Base-by-base conservation (phyloP, 1,140 invertebrate species). In the Glossosoma conforme region DNA sequence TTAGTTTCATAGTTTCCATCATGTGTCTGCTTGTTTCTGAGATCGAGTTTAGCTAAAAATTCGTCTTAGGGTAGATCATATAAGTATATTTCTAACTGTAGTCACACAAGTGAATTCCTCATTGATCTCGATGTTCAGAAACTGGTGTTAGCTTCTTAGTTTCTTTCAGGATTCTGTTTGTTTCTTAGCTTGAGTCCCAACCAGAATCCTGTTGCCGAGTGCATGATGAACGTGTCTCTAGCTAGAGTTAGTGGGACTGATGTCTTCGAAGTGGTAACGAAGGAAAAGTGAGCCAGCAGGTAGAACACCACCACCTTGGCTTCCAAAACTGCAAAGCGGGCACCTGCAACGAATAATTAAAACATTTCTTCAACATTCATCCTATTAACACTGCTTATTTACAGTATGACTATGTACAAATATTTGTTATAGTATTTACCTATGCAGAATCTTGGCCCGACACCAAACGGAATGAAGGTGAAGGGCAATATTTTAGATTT, bases 371-470 rank as follows among this genome's bases (percentile, higher is more conserved):
- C n/a, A 48, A 38, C n/a, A 38, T 48, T 14, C 19, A 38, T 33
- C n/a, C n/a, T 44, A 44, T 30, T 10, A 9, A 44, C 6, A 30
- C 17, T 28, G 8, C 3, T 10, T 30, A 30, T 18, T n/a, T n/a
- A 9, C 17, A 41, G n/a, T n/a, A 41, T 5, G 8, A 43, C 14
- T 20, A 3, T 13, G 14, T 28, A 15, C 1, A 36, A 36, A 3
- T 36, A 2, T 36, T 36, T 36, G 11, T 36, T 36, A 36, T 15
- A 36, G 9, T 36, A 15, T n/a, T 47, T 58, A 71, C 68, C 76
- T 44, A 78, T 76, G 47, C 76, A 77, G 52, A 70, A 70, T 48
- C 74, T 60, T 9, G 67, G 63, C 6, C 76, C 76, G 17, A 57
- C 38, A 19, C 64, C 62, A 62, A 65, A 67, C 33, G 63, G 61